phyloP scores from a whole-genome alignment of 2,113 vertebrate species.

The Eudyptes chrysolophus region DNA sequence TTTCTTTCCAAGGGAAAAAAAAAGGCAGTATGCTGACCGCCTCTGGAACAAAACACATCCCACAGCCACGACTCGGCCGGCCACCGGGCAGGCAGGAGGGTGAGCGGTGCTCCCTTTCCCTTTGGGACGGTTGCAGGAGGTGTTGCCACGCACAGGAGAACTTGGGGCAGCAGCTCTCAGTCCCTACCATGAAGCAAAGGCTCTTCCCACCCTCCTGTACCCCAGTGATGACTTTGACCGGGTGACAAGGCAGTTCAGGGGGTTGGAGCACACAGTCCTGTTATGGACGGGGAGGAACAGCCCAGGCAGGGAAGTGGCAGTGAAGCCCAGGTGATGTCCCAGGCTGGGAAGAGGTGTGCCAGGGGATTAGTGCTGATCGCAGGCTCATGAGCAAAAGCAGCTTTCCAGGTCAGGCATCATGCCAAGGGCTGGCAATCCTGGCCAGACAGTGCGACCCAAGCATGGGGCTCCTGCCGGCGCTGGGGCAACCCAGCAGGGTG shows the following conservation, averaged over 20 bases:
- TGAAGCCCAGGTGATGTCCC: background rate
- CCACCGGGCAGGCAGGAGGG: background rate
- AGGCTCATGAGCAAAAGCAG: background rate
- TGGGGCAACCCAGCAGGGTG: background rate
- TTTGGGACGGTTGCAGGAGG: background rate
- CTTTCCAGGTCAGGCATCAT: background rate
- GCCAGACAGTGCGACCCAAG: background rate
- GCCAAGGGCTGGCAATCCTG: background rate
- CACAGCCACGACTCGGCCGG: background rate
- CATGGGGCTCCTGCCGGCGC: background rate
- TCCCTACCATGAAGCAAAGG: background rate
- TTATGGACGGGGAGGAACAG: background rate
- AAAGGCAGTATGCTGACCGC: background rate
- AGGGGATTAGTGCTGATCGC: background rate
- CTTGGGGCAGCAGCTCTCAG: background rate
- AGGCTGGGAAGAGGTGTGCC: background rate
- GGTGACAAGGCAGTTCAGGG: background rate
- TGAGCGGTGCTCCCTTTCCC: background rate
- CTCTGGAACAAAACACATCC: background rate
- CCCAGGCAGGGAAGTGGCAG: background rate
- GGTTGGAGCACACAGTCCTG: background rate
- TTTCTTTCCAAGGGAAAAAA: slow-evolving; percentile 43
- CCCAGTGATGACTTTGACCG: rapidly evolving
- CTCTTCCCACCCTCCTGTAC: background rate
- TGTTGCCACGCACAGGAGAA: background rate